Conservation (phyloP, 2,113 vertebrate genomes). For the Equus quagga region DNA sequence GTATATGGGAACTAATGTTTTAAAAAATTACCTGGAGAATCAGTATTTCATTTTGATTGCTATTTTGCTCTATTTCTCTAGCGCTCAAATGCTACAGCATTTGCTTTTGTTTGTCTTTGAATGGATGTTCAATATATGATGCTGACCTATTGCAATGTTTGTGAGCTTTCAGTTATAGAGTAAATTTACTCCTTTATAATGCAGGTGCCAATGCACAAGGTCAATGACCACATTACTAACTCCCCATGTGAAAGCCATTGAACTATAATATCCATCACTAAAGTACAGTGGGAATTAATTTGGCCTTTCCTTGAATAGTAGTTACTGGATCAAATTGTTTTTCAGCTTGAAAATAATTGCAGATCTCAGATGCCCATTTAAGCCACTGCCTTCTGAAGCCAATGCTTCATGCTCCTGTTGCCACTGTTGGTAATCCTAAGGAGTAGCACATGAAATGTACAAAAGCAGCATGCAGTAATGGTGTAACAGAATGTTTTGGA, state of each 20-base stretch:
- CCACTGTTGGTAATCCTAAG: neutral
- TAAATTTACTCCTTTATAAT: conserved; percentile 59
- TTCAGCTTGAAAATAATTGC: conserved; percentile 59
- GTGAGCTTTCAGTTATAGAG: conserved; percentile 45
- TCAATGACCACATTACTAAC: conserved; percentile 35
- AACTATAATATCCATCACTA: conserved; percentile 61
- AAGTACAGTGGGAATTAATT: conserved; percentile 42
- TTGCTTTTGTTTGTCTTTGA: conserved; percentile 41
- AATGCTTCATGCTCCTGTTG: neutral
- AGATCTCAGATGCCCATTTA: conserved; percentile 55
- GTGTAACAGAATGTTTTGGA: neutral
- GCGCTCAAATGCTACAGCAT: neutral
- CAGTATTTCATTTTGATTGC: conserved; percentile 46
- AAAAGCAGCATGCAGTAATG: neutral
- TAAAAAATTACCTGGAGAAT: neutral
- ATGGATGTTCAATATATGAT: neutral
- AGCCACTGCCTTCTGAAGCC: conserved; percentile 35
- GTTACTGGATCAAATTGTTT: conserved; percentile 66
- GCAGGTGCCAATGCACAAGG: conserved; percentile 35
- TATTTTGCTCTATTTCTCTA: neutral
- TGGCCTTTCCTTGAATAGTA: conserved; percentile 64
- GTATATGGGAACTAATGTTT: neutral
- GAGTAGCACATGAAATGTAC: neutral
- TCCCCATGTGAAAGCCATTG: neutral
- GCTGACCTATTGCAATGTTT: conserved; percentile 52